Evolutionary conservation across 2,797 vertebrate species (phyloP).

Genomic region (Petrocephalus sullivani): DNA sequence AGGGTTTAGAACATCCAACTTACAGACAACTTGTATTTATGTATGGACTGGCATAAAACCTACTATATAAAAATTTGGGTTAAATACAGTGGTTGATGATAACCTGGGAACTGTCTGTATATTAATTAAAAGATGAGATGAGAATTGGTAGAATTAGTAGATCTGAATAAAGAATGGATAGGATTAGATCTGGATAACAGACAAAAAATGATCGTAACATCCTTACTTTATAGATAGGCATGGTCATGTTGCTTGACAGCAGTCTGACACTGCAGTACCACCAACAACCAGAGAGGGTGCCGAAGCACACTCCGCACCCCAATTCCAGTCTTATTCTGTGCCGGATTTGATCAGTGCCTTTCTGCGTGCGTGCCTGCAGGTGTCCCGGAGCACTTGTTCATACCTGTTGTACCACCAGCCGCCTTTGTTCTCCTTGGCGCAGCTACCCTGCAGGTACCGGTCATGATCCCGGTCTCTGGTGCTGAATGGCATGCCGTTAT

Average conservation of each 20-base stretch:
- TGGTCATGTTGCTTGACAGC: background rate
- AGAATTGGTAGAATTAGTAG: background rate
- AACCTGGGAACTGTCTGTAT: background rate
- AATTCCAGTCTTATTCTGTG: background rate
- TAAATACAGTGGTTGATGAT: background rate
- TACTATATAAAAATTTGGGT: background rate
- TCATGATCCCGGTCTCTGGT: slow-evolving; percentile 82
- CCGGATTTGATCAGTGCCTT: background rate
- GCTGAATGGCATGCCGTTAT: slow-evolving; percentile 81
- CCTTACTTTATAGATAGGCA: background rate
- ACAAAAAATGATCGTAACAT: background rate
- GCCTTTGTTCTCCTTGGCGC: slow-evolving; percentile 71
- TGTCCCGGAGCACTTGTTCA: background rate
- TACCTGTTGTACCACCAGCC: slow-evolving; percentile 95
- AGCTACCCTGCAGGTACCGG: slow-evolving; percentile 74
- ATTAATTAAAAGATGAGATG: background rate
- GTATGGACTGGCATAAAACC: too few species aligned
- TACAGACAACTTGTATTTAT: background rate
- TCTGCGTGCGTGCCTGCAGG: background rate
- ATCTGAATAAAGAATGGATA: background rate
- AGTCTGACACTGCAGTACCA: background rate
- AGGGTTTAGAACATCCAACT: background rate
- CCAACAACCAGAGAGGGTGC: background rate
- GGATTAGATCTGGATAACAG: background rate
- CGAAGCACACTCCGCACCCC: background rate